Evolutionary conservation across 2,888 invertebrate species (phyloP).

Genomic region (Chrysotoxum bicinctum): DNA sequence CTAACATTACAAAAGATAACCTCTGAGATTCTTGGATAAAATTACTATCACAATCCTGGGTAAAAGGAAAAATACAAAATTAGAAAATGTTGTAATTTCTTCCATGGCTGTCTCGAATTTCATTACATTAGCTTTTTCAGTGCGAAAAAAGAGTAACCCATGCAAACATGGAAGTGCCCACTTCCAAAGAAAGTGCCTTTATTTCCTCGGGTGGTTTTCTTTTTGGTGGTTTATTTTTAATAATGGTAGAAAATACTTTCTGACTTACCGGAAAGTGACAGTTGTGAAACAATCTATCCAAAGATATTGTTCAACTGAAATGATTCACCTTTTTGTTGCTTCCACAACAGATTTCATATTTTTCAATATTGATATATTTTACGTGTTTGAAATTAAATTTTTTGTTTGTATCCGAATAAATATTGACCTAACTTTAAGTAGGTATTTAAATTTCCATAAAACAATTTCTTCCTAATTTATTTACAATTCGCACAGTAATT

Average conservation of each 20-base stretch:
- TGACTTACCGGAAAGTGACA: background rate
- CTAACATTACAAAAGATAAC: too few relatives aligned
- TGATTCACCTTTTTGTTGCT: background rate
- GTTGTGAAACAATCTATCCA: background rate
- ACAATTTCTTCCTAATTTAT: background rate
- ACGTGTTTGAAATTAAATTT: background rate
- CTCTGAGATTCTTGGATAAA: too few relatives aligned
- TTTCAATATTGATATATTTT: background rate
- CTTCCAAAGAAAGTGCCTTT: too few relatives aligned
- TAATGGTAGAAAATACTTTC: background rate
- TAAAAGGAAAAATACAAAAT: too few relatives aligned
- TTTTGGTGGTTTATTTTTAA: too few relatives aligned
- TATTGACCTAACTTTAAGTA: background rate
- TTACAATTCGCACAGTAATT: background rate
- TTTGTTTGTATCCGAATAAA: background rate
- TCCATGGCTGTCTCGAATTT: too few relatives aligned
- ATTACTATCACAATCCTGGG: too few relatives aligned
- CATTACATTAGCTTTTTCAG: too few relatives aligned
- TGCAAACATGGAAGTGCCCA: too few relatives aligned
- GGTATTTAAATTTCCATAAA: background rate
- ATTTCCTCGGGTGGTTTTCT: too few relatives aligned
- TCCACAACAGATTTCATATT: background rate
- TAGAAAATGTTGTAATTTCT: too few relatives aligned
- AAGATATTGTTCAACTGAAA: background rate
- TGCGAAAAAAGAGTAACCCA: too few relatives aligned